phyloP scores from a whole-genome alignment of 2,113 vertebrate genomes.

The Pongo abelii region DNA sequence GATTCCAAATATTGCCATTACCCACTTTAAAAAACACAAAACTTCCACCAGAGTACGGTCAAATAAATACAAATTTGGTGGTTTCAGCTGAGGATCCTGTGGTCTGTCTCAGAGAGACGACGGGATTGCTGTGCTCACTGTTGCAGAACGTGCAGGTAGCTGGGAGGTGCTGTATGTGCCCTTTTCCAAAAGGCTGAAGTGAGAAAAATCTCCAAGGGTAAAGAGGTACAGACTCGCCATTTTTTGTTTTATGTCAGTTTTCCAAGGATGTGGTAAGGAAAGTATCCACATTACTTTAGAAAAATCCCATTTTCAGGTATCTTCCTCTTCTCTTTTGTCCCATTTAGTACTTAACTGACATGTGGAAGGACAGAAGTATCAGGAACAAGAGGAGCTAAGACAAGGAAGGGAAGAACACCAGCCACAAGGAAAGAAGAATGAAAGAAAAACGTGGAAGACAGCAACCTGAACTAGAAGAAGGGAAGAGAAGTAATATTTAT shows the following conservation, averaged over 20 bases:
- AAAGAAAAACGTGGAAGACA: not conserved
- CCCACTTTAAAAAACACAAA: not conserved
- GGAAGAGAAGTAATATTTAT: not conserved
- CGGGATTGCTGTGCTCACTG: not conserved
- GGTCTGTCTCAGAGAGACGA: not conserved
- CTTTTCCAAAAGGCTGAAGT: not conserved
- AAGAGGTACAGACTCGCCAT: not conserved
- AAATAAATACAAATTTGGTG: not conserved
- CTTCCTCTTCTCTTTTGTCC: conserved; percentile 56
- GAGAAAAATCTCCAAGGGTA: not conserved
- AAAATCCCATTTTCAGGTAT: conserved; percentile 69
- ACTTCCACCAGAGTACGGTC: not conserved
- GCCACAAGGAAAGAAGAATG: conserved; percentile 59
- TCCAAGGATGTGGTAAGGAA: not conserved
- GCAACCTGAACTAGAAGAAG: not conserved
- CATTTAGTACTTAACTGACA: conserved; percentile 57
- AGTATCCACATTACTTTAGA: conserved; percentile 57
- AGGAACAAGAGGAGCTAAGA: not conserved
- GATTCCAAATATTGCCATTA: not conserved
- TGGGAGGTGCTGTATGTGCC: not conserved
- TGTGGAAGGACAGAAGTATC: conserved; percentile 34
- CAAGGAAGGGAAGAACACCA: not conserved
- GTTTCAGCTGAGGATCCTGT: not conserved
- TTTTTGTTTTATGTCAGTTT: not conserved
- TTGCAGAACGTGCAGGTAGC: not conserved